A percentile compares a stretch with the other conserved stretches of the same genome.
phyloP scores from a whole-genome alignment of 2,797 vertebrate species.

The Xerus rutilus region DNA sequence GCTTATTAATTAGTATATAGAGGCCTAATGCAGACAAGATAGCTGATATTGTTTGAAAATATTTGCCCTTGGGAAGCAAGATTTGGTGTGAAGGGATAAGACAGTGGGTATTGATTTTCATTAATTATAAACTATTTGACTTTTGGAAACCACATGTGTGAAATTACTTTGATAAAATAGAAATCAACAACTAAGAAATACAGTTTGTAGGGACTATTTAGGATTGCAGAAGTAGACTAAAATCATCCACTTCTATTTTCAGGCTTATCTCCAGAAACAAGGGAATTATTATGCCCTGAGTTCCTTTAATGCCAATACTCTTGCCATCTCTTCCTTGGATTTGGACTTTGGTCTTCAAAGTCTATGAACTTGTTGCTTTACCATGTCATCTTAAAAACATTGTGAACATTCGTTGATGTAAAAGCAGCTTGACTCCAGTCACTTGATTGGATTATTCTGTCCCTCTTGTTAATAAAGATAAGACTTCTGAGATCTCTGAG shows the following conservation, averaged over 20 bases:
- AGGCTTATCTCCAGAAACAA: neutral
- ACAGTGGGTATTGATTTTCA: neutral
- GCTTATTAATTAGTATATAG: neutral
- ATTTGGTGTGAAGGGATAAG: neutral
- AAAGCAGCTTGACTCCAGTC: neutral
- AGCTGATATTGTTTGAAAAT: neutral
- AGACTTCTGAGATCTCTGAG: neutral
- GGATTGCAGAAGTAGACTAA: neutral
- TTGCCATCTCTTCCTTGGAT: neutral
- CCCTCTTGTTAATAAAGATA: conserved; percentile 5
- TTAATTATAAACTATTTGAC: neutral
- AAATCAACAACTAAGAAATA: neutral
- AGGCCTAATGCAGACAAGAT: neutral
- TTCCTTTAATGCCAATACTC: neutral
- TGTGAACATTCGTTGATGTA: neutral
- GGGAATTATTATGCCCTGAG: neutral
- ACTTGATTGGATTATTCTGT: neutral
- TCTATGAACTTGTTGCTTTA: neutral
- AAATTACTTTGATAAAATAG: conserved; percentile 32
- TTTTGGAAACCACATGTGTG: neutral
- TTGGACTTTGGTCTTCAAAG: conserved; percentile 1
- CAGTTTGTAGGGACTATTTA: neutral
- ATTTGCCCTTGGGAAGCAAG: neutral
- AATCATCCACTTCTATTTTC: neutral
- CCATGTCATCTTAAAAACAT: conserved; percentile 1